These are phyloP conservation scores for Pilophorus perplexus DNA, from an alignment of 2,888 invertebrate genomes.

Conservation along the genomic window DNA sequence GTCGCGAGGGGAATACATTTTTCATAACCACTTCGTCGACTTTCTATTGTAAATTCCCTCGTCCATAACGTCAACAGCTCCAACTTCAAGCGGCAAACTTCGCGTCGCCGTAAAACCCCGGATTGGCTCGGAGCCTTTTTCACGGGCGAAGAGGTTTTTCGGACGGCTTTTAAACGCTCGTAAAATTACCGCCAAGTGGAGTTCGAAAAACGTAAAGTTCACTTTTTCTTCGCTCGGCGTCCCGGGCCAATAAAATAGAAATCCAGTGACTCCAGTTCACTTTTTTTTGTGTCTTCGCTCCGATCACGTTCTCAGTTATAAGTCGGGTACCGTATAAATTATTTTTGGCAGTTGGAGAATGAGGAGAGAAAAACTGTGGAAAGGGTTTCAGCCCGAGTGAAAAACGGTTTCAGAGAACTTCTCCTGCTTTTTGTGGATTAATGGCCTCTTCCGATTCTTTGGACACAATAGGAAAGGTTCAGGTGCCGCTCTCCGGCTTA, in stretches of 20 bases:
- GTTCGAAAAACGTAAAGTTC: not conserved
- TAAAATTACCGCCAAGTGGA: not conserved
- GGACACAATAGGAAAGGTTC: conserved; percentile 26
- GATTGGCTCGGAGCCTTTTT: not conserved
- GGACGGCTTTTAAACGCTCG: not conserved
- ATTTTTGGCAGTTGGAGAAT: conserved; percentile 12
- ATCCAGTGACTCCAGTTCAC: not conserved
- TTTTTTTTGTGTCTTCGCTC: not conserved
- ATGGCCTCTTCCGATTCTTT: conserved; percentile 25
- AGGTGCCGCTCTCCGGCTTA: conserved; percentile 21
- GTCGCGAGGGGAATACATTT: no score
- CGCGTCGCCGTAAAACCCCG: no score
- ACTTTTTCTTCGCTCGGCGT: not conserved
- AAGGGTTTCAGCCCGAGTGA: not conserved
- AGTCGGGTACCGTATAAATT: not conserved
- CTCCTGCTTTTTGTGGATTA: not conserved
- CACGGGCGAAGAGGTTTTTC: not conserved
- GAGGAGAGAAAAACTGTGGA: not conserved
- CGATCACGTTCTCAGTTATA: not conserved
- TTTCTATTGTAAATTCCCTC: no score
- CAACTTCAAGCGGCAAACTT: not conserved
- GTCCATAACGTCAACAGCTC: not conserved
- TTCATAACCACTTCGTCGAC: no score
- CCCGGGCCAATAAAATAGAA: conserved; percentile 4
- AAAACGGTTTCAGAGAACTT: conserved; percentile 25